These are phyloP conservation scores for Fopius arisanus DNA, from an alignment of 1,140 invertebrate genomes.

Conservation along the genomic window DNA sequence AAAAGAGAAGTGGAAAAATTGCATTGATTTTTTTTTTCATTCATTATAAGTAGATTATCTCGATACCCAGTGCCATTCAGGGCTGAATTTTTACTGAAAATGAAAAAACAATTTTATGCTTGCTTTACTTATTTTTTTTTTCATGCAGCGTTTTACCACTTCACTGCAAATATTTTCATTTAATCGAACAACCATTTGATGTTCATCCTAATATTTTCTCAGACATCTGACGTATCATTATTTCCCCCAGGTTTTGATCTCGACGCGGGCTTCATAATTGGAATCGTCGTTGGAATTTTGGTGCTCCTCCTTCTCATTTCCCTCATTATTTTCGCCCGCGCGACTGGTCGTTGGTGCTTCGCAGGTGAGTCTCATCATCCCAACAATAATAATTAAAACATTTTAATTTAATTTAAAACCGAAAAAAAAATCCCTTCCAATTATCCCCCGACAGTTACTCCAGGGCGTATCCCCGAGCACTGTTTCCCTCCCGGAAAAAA, in stretches of 20 bases:
- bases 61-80: too few relatives aligned
- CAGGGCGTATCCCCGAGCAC: background rate
- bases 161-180: too few relatives aligned
- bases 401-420: slow-evolving; percentile 31
- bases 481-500: background rate
- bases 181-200: too few relatives aligned
- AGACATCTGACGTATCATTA: slow-evolving; percentile 17
- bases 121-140: too few relatives aligned
- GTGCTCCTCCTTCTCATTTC: slow-evolving; percentile 72
- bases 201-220: too few relatives aligned
- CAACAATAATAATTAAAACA: background rate
- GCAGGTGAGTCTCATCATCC: slow-evolving; percentile 73
- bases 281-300: slow-evolving; percentile 75
- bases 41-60: too few relatives aligned
- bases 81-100: too few relatives aligned
- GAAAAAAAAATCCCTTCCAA: slow-evolving; percentile 9
- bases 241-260: slow-evolving; percentile 70
- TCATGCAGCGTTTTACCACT: too few relatives aligned
- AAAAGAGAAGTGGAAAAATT: too few relatives aligned
- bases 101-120: too few relatives aligned
- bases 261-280: slow-evolving; percentile 77
- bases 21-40: too few relatives aligned
- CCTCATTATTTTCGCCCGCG: slow-evolving; percentile 77
- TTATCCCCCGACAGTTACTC: background rate
- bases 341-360: slow-evolving; percentile 83